Conservation (phyloP, 2,888 invertebrate genomes). For the Stramonita haemastoma region DNA sequence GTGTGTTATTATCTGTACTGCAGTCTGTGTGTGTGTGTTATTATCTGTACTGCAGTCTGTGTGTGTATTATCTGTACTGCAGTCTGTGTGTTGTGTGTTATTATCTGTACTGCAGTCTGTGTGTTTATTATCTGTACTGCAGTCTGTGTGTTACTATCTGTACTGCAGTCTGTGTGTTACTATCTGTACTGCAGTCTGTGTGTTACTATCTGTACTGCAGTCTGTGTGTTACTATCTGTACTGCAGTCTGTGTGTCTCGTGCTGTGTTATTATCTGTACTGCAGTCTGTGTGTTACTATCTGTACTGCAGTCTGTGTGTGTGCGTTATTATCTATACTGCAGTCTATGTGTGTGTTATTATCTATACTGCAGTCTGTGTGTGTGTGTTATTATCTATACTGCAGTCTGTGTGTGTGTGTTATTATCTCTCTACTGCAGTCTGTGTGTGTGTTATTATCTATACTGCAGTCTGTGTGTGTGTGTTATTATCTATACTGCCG, state of each 20-base stretch:
- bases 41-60: not conserved
- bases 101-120: not conserved
- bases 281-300: too few species aligned
- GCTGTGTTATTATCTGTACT: not conserved
- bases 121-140: not conserved
- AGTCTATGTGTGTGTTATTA: too few species aligned
- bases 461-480: not conserved
- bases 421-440: too few species aligned
- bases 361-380: too few species aligned
- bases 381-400: too few species aligned
- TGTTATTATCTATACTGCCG: too few species aligned
- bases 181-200: not conserved
- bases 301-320: too few species aligned
- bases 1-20: not conserved
- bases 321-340: too few species aligned
- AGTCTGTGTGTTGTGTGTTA: not conserved
- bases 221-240: not conserved
- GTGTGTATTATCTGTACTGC: not conserved
- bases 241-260: not conserved
- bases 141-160: not conserved
- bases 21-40: not conserved
- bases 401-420: too few species aligned
- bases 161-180: not conserved
- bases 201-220: not conserved
- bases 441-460: not conserved